Base-by-base conservation (phyloP, 2,888 invertebrate species). In the Cybosia mesomella region DNA sequence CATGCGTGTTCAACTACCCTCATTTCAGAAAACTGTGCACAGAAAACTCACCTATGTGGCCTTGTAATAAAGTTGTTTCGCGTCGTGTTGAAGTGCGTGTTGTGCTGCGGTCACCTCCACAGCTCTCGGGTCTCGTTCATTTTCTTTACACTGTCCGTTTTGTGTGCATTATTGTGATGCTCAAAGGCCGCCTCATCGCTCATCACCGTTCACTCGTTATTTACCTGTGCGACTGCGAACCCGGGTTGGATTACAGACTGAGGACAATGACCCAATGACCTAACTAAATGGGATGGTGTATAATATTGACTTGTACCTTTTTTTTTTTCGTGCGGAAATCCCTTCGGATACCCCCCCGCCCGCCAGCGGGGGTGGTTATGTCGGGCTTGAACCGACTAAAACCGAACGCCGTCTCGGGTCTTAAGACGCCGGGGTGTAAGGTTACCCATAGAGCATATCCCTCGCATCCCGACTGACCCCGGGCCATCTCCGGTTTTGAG, bases 1-100 rank as follows among this genome's bases (percentile, higher is more conserved):
- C 93, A 89, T 87, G 93, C 93, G 92, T 82, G 66, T 64, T 61
- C 77, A 64, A 81, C 89, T 89, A 90, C 91, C 92, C 89, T 87
- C 89, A 59, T 57, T 58, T 60, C 60, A 55, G 1, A 59, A 55
- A 58, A 58, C 18, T 7, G 11, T 36, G 0, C 36, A 64, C 22
- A 32, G 24, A 21, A 87, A 75, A 76, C 62, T 76, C 58, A 53
- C 63, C 82, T 75, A 58, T 87, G 80, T 70, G 7, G 0, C 71
- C 10, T 73, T 57, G 49, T 8, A 13, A 74, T 83, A 85, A 80
- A 75, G 76, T 76, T 71, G 53, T 59, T 22, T 49, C 21, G 34
- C 18, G 36, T 1, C 10, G 21, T 64, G 43, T 55, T 22, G 15
- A 18, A 60, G 22, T 59, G 63, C 68, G 58, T 76, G 66, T 67